A percentile compares a stretch with the other conserved stretches of the same genome.
These are phyloP conservation scores for Leucopsar rothschildi DNA, from an alignment of 2,113 vertebrate species.

Conservation along the genomic window DNA sequence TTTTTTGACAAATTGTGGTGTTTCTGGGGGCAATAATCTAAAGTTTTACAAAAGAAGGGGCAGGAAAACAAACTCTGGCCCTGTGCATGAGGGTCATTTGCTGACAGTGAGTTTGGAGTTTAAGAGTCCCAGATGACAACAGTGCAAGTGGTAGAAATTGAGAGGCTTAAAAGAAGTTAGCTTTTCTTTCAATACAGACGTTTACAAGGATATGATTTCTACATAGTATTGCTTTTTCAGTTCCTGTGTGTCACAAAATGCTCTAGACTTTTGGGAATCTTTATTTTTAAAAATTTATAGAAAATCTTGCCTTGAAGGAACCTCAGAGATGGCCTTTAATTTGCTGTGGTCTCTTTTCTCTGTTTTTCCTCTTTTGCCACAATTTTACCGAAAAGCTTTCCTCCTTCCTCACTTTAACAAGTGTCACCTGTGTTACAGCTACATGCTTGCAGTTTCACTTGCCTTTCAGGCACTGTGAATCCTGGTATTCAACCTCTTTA, in stretches of 20 bases:
- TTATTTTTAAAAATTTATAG: not conserved
- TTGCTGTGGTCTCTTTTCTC: not conserved
- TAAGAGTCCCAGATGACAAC: not conserved
- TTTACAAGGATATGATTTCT: not conserved
- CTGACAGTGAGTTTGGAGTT: not conserved
- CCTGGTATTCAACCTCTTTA: not conserved
- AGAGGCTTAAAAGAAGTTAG: not conserved
- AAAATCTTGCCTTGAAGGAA: not conserved
- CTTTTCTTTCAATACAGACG: not conserved
- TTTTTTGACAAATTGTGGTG: not conserved
- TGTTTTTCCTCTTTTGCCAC: not conserved
- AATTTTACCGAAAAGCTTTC: not conserved
- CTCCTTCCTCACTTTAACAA: not conserved
- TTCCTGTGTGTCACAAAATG: not conserved
- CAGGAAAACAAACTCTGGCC: not conserved
- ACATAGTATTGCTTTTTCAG: not conserved
- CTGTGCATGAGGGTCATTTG: not conserved
- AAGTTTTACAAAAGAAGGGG: not conserved
- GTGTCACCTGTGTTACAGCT: not conserved
- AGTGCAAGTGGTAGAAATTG: not conserved
- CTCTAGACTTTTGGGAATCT: not conserved
- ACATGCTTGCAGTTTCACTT: not conserved
- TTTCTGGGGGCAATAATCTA: not conserved
- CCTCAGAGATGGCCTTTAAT: not conserved
- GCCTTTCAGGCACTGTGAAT: not conserved